Evolutionary conservation across 2,797 vertebrate species (phyloP).

Genomic region (Pteropus rufus): DNA sequence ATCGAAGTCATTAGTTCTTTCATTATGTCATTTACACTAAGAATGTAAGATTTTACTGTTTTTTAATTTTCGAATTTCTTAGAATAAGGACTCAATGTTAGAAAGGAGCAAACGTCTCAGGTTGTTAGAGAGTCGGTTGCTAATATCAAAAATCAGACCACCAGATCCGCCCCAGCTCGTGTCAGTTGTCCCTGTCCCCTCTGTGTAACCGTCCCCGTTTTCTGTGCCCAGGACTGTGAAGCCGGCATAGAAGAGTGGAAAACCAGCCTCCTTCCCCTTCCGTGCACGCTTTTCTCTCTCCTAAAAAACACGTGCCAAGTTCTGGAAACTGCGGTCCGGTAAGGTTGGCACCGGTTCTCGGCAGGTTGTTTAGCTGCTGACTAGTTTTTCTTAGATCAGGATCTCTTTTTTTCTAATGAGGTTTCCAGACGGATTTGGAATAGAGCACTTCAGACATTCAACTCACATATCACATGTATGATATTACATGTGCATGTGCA

Average conservation of each 20-base stretch:
- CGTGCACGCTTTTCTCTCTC: background rate
- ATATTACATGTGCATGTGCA: background rate
- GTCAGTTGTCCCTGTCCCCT: background rate
- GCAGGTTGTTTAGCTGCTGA: background rate
- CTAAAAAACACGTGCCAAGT: background rate
- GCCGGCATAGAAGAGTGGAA: background rate
- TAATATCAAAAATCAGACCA: background rate
- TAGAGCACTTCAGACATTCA: background rate
- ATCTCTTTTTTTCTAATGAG: background rate
- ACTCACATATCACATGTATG: background rate
- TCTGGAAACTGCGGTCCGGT: background rate
- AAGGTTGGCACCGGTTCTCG: background rate
- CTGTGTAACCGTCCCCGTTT: background rate
- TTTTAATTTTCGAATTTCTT: background rate
- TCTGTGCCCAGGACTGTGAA: background rate
- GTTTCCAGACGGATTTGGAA: background rate
- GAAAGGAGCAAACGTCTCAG: background rate
- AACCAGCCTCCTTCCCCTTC: background rate
- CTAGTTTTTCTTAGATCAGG: background rate
- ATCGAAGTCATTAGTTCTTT: background rate
- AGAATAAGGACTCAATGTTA: background rate
- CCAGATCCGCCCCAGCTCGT: background rate
- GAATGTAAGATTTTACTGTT: background rate
- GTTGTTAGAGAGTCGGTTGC: background rate
- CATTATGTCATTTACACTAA: background rate